Evolutionary conservation across 2,113 vertebrate genomes (phyloP).

Genomic region (Hiodon alosoides): DNA sequence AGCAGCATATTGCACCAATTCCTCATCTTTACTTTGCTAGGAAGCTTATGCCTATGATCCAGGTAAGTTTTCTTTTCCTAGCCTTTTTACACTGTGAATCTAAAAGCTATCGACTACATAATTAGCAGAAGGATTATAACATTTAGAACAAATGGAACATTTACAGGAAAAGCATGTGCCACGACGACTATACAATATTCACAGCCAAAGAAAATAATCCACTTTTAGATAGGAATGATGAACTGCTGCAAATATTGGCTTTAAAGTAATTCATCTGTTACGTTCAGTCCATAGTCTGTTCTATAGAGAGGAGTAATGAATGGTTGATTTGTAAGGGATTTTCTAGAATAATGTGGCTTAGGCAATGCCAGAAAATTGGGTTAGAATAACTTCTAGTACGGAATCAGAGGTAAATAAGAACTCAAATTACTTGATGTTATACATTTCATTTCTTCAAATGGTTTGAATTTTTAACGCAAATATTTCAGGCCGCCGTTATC

Average conservation of each 20-base stretch:
- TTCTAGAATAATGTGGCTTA: constrained; percentile 21
- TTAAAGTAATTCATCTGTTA: not conserved
- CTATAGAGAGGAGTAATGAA: constrained; percentile 38
- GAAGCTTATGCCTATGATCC: not conserved
- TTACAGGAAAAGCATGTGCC: constrained; percentile 5
- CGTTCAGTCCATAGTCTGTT: constrained; percentile 26
- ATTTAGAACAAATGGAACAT: not conserved
- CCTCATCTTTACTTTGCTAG: not conserved
- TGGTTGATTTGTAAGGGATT: constrained; percentile 39
- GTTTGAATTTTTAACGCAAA: too few relatives aligned
- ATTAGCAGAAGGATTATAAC: not conserved
- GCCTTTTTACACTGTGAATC: not conserved
- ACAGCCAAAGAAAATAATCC: not conserved
- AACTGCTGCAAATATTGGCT: not conserved
- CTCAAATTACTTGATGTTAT: not conserved
- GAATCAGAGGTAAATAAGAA: not conserved
- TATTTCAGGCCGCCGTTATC: not conserved
- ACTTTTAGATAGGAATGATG: not conserved
- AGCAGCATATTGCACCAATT: constrained; percentile 5
- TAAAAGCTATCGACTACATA: not conserved
- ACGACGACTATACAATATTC: not conserved
- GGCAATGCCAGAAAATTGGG: constrained; percentile 21
- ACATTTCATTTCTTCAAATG: not conserved
- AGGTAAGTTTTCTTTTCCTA: not conserved
- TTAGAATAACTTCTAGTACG: not conserved